Percentiles rank a stretch among this genome's conserved stretches.
These are phyloP conservation scores for Laticauda laticaudata DNA, from an alignment of 2,113 vertebrate genomes.

Conservation along the genomic window DNA sequence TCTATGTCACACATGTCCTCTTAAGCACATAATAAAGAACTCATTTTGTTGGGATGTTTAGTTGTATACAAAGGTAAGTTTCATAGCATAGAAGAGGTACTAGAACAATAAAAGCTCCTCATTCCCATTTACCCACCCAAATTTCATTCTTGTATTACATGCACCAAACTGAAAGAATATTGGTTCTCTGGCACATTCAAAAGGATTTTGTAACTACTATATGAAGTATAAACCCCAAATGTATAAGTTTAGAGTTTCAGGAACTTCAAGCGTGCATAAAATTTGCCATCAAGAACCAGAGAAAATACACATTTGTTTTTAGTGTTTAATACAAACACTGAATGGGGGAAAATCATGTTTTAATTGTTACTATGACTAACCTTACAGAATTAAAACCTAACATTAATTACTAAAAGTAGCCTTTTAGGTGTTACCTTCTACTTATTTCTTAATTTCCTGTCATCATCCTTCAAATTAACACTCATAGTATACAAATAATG, in stretches of 20 bases:
- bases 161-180: constrained; percentile 52
- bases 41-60: neutral
- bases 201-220: neutral
- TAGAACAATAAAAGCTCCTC: neutral
- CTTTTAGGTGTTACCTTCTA: constrained; percentile 34
- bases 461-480: constrained; percentile 36
- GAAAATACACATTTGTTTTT: constrained; percentile 1
- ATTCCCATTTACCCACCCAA: neutral
- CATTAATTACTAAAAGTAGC: neutral
- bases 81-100: neutral
- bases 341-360: neutral
- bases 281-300: neutral
- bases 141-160: constrained; percentile 20
- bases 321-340: neutral
- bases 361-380: neutral
- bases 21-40: neutral
- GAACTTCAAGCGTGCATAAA: neutral
- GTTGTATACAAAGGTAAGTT: neutral
- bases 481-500: constrained; percentile 29
- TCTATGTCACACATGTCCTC: neutral
- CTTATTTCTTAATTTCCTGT: constrained; percentile 23
- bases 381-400: neutral
- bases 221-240: neutral
- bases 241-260: neutral
- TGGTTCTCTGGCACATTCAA: constrained; percentile 43